These are phyloP conservation scores for Microctenopoma stevenorrisi DNA, from an alignment of 2,797 vertebrate species.

Conservation along the genomic window DNA sequence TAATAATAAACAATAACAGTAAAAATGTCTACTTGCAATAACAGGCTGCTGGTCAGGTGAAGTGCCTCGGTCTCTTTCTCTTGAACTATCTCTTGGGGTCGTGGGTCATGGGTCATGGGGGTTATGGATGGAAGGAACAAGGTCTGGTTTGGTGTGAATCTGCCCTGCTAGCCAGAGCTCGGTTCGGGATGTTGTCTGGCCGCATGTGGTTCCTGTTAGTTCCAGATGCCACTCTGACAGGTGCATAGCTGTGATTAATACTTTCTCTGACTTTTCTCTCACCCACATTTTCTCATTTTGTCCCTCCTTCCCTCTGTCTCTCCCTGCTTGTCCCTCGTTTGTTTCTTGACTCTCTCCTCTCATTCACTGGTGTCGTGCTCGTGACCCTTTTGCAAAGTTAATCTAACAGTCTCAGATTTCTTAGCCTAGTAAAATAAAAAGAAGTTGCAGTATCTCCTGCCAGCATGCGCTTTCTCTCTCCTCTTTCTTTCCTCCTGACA, in stretches of 20 bases:
- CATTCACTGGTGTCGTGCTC: constrained; percentile 1
- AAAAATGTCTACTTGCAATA: constrained; percentile 15
- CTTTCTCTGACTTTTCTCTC: constrained; percentile 71
- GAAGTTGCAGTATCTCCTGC: constrained; percentile 23
- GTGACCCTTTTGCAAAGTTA: constrained; percentile 36
- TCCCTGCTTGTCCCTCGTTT: constrained; percentile 40
- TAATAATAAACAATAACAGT: constrained; percentile 12
- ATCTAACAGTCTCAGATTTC: constrained; percentile 20
- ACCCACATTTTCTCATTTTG: constrained; percentile 49
- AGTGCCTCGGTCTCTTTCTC: constrained; percentile 32
- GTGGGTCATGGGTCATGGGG: constrained; percentile 58
- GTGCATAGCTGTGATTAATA: constrained; percentile 92
- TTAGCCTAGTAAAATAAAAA: constrained; percentile 1
- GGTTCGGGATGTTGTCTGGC: constrained; percentile 76
- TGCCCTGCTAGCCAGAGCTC: constrained; percentile 61
- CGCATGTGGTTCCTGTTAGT: constrained; percentile 93
- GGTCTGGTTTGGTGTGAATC: constrained; percentile 64
- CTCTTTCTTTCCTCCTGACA: constrained; percentile 51
- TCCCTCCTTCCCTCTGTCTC: constrained; percentile 43
- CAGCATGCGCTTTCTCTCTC: constrained; percentile 46
- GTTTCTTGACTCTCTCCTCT: constrained; percentile 13
- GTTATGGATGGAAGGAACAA: constrained; percentile 60
- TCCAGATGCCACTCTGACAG: constrained; percentile 98
- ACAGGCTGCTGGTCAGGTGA: constrained; percentile 52
- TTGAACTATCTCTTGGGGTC: constrained; percentile 56